A percentile compares a stretch with the other conserved stretches of the same genome.
These are phyloP conservation scores for Drosophila lacteicornis DNA, from an alignment of 1,140 invertebrate species.

Conservation along the genomic window DNA sequence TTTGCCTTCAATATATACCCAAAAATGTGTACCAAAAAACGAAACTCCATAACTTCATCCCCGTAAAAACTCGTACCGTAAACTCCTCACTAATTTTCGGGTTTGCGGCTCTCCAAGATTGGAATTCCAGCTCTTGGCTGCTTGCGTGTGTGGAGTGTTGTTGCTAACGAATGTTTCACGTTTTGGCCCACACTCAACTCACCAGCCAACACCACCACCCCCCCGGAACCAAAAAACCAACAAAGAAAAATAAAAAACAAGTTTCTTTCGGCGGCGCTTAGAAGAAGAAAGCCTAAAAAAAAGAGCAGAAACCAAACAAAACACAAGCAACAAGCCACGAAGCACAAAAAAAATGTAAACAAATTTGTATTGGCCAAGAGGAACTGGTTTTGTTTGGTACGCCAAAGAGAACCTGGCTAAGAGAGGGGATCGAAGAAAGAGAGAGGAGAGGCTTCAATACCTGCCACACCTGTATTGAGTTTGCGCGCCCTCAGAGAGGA, in stretches of 20 bases:
- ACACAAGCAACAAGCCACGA: conserved; percentile 57
- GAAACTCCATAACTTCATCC: neutral
- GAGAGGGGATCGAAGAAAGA: conserved; percentile 12
- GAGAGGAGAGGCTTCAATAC: neutral
- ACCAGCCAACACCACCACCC: conserved; percentile 2
- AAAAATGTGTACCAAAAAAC: neutral
- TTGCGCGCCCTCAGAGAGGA: conserved; percentile 46
- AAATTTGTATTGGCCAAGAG: conserved; percentile 67
- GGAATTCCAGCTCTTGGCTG: conserved; percentile 33
- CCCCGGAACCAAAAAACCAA: conserved; percentile 21
- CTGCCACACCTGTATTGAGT: conserved; percentile 75
- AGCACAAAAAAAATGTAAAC: conserved; percentile 77
- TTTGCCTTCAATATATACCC: too few species aligned
- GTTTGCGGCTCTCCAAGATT: conserved; percentile 14
- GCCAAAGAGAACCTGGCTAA: conserved; percentile 30
- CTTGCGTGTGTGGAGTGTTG: conserved; percentile 40
- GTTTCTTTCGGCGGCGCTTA: conserved; percentile 39
- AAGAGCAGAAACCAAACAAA: conserved; percentile 29
- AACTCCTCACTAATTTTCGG: conserved; percentile 21
- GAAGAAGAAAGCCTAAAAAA: conserved; percentile 49
- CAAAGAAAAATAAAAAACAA: conserved; percentile 39
- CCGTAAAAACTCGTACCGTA: neutral
- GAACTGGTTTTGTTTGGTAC: conserved; percentile 62
- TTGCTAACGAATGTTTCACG: conserved; percentile 55
- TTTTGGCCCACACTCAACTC: conserved; percentile 28